Evolutionary conservation across 2,888 invertebrate genomes (phyloP).

Genomic region (Metellina segmentata): DNA sequence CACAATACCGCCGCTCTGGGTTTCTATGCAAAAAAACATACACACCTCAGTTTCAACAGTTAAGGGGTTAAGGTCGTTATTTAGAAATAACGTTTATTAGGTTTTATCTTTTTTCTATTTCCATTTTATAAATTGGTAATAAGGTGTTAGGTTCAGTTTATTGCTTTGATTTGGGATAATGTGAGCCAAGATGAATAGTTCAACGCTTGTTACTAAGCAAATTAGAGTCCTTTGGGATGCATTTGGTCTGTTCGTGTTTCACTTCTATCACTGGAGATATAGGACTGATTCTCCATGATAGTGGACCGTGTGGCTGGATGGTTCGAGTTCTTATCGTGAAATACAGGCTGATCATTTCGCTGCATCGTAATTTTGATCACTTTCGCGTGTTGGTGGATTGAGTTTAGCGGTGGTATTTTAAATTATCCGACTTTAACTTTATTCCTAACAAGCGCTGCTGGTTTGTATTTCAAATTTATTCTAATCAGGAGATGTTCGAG

Average conservation of each 20-base stretch:
- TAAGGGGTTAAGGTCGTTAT: slow-evolving; percentile 51
- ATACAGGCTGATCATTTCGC: too few relatives aligned
- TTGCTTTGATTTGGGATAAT: slow-evolving; percentile 62
- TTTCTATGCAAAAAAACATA: slow-evolving; percentile 17
- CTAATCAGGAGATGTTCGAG: too few relatives aligned
- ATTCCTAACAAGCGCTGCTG: too few relatives aligned
- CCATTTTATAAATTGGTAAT: slow-evolving; percentile 62
- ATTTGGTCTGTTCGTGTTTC: neutral
- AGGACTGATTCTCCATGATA: too few relatives aligned
- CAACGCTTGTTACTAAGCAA: slow-evolving; percentile 16
- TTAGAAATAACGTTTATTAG: slow-evolving; percentile 45
- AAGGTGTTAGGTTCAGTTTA: slow-evolving; percentile 57
- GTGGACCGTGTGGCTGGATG: too few relatives aligned
- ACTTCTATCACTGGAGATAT: too few relatives aligned
- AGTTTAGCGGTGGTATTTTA: too few relatives aligned
- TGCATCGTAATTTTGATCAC: too few relatives aligned
- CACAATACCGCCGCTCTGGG: slow-evolving; percentile 27
- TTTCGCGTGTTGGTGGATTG: too few relatives aligned
- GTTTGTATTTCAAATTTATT: too few relatives aligned
- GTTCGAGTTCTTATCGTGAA: too few relatives aligned
- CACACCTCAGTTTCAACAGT: slow-evolving; percentile 18
- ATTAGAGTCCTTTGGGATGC: slow-evolving; percentile 27
- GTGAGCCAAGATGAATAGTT: slow-evolving; percentile 39
- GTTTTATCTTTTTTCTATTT: slow-evolving; percentile 36
- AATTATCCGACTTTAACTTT: too few relatives aligned